Evolutionary conservation across 1,140 invertebrate species (phyloP).

Genomic region (Bombus confusus): DNA sequence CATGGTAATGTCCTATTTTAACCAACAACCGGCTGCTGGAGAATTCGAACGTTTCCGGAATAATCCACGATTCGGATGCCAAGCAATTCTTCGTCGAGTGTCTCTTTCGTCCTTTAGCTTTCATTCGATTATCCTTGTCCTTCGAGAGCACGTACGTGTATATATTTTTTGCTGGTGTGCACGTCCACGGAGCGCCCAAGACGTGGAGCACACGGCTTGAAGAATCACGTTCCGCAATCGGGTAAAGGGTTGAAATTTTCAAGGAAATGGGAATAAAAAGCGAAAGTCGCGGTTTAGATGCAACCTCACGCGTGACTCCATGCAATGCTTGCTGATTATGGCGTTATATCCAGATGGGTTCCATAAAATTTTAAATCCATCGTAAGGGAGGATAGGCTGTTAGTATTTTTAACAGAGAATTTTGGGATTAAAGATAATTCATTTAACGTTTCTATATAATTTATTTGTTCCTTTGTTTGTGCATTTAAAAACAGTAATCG

Average conservation of each 20-base stretch:
- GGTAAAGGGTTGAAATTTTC: conserved; percentile 8
- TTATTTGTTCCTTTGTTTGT: too few species aligned
- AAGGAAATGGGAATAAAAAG: neutral
- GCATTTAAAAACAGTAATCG: too few species aligned
- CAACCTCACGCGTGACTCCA: neutral
- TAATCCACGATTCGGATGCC: neutral
- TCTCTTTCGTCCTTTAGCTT: neutral
- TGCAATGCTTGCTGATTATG: neutral
- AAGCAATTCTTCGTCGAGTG: neutral
- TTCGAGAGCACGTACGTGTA: neutral
- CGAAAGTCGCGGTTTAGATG: neutral
- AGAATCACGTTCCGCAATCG: conserved; percentile 15
- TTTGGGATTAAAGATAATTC: neutral
- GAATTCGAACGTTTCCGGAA: conserved; percentile 32
- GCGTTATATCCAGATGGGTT: too few species aligned
- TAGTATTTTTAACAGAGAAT: neutral
- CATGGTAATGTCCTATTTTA: conserved; percentile 72
- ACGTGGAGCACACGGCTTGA: neutral
- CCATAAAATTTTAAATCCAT: neutral
- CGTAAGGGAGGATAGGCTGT: neutral
- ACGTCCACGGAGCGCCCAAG: neutral
- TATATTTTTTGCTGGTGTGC: neutral
- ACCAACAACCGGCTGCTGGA: conserved; percentile 40
- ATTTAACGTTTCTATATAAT: too few species aligned
- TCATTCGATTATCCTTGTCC: neutral